phyloP scores from a whole-genome alignment of 2,888 invertebrate genomes.

The Philonicus albiceps region DNA sequence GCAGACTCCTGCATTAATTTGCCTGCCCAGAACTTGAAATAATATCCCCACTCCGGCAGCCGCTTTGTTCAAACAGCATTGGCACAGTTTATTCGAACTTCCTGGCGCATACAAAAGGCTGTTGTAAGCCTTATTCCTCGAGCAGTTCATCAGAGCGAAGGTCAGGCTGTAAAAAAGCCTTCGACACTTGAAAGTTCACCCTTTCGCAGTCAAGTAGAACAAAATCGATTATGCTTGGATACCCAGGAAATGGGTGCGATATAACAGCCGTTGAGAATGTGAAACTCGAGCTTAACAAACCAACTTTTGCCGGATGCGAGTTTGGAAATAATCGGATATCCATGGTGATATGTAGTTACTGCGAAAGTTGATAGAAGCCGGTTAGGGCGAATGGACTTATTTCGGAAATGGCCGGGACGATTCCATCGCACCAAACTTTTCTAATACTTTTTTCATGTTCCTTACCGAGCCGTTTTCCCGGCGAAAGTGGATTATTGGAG shows the following conservation, averaged over 20 bases:
- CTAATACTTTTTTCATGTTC: background rate
- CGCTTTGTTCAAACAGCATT: background rate
- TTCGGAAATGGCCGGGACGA: slow-evolving; percentile 9
- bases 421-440: slow-evolving; percentile 7
- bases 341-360: slow-evolving; percentile 24
- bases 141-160: slow-evolving; percentile 14
- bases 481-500: background rate
- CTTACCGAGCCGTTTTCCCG: background rate
- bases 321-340: slow-evolving; percentile 22
- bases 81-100: background rate
- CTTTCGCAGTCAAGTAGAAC: slow-evolving; percentile 35
- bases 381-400: slow-evolving; percentile 19
- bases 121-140: background rate
- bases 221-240: slow-evolving; percentile 22
- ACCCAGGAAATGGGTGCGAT: slow-evolving; percentile 17
- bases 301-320: slow-evolving; percentile 27
- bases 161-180: slow-evolving; percentile 26
- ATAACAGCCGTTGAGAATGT: background rate
- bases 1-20: background rate
- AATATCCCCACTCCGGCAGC: background rate
- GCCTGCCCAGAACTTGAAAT: background rate
- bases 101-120: background rate
- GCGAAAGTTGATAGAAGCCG: slow-evolving; percentile 17
- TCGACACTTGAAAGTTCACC: slow-evolving; percentile 26
- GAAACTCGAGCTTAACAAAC: slow-evolving; percentile 3